phyloP scores from a whole-genome alignment of 2,113 vertebrate genomes.

The Deroptyus accipitrinus region DNA sequence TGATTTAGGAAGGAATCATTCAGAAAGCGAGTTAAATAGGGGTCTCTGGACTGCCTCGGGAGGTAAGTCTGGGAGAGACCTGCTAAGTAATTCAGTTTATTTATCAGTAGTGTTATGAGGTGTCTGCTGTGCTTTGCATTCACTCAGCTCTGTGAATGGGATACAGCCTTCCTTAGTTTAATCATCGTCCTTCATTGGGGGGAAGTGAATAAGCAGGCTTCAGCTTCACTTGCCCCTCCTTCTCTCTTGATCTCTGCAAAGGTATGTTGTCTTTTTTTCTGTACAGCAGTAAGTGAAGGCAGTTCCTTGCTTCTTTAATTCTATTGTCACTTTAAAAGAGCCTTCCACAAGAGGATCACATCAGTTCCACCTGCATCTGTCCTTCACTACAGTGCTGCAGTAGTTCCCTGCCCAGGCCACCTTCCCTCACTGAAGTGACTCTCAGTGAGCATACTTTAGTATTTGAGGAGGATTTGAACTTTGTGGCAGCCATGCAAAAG shows the following conservation, averaged over 20 bases:
- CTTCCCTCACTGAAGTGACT: not conserved
- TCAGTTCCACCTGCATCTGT: not conserved
- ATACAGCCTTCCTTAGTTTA: not conserved
- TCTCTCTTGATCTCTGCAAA: not conserved
- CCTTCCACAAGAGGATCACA: not conserved
- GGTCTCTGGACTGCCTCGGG: conserved; percentile 36
- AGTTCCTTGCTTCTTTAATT: not conserved
- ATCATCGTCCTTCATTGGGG: not conserved
- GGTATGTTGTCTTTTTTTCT: not conserved
- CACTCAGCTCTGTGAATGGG: not conserved
- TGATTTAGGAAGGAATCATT: conserved; percentile 57
- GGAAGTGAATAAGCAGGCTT: not conserved
- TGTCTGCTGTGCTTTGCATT: conserved; percentile 24
- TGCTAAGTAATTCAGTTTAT: conserved; percentile 41
- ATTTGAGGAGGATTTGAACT: not conserved
- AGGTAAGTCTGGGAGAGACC: conserved; percentile 9
- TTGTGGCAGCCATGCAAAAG: not conserved
- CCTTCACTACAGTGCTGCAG: not conserved
- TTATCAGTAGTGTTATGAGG: not conserved
- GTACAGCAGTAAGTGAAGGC: not conserved
- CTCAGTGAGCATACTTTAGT: not conserved
- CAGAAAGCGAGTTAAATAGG: conserved; percentile 48
- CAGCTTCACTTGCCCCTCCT: not conserved
- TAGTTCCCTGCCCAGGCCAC: not conserved
- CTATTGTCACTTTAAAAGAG: not conserved